These are phyloP conservation scores for Thymallus thymallus DNA, from an alignment of 2,113 vertebrate genomes.

Conservation along the genomic window DNA sequence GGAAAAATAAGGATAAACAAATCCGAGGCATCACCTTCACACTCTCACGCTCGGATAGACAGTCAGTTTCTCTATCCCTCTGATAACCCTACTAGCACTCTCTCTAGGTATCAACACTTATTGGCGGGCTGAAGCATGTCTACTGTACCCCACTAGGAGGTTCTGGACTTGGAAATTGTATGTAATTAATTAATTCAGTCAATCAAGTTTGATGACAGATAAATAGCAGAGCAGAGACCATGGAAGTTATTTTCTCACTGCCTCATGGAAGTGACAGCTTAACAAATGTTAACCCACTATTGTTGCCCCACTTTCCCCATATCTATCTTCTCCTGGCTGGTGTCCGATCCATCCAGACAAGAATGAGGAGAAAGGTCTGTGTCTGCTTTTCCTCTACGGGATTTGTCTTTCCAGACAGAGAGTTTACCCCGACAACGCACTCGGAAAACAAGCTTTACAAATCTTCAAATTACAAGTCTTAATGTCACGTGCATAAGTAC, in stretches of 20 bases:
- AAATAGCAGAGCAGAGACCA: not conserved
- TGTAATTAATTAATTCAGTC: not conserved
- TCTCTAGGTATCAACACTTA: not conserved
- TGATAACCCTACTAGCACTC: not conserved
- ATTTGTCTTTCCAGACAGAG: not conserved
- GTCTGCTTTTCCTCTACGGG: not conserved
- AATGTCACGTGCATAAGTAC: too few species aligned
- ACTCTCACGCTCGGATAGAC: not conserved
- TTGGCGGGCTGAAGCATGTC: not conserved
- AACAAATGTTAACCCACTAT: not conserved
- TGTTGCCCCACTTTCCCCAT: slow-evolving; percentile 1
- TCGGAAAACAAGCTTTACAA: too few species aligned
- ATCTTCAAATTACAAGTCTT: not conserved
- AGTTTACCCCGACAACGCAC: not conserved
- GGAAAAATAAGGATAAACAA: slow-evolving; percentile 10
- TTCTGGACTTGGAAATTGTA: not conserved
- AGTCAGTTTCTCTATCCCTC: not conserved
- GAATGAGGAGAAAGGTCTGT: not conserved
- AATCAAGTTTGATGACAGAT: not conserved
- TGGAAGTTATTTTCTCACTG: not conserved
- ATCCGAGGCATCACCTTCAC: not conserved
- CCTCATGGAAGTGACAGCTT: not conserved
- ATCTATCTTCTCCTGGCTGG: not conserved
- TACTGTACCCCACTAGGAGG: not conserved
- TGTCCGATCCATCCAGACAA: not conserved